Evolutionary conservation across 1,140 invertebrate species (phyloP).

Genomic region (Formica exsecta): DNA sequence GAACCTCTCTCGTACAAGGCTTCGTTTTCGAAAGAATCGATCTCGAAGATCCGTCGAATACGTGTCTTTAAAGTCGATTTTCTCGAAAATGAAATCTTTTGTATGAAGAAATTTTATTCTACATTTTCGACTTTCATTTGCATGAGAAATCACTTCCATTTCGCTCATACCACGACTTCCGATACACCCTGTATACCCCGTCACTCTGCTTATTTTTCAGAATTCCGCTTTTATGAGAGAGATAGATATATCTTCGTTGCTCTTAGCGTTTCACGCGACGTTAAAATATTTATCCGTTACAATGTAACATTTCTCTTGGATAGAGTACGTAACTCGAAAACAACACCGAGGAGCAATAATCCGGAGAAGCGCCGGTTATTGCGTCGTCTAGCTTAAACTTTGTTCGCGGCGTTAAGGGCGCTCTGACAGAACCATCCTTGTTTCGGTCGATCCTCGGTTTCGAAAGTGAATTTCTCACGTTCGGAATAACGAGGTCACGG

Average conservation of each 20-base stretch:
- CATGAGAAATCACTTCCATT: too few relatives aligned
- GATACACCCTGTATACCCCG: not conserved
- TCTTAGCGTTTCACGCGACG: not conserved
- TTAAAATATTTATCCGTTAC: not conserved
- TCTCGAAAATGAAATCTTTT: too few relatives aligned
- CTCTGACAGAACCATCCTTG: not conserved
- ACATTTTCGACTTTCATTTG: too few relatives aligned
- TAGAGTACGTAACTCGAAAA: not conserved
- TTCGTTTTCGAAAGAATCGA: too few relatives aligned
- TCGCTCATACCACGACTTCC: too few relatives aligned
- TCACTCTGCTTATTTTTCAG: not conserved
- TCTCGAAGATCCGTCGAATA: too few relatives aligned
- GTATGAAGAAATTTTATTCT: too few relatives aligned
- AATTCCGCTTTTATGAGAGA: not conserved
- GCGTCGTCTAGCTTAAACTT: not conserved
- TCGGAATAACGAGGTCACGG: conserved; percentile 32
- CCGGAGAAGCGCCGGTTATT: not conserved
- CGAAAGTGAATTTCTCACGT: conserved; percentile 44
- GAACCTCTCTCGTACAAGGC: too few relatives aligned
- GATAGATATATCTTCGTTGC: not conserved
- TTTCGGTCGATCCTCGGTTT: not conserved
- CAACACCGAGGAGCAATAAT: not conserved
- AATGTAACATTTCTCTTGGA: not conserved
- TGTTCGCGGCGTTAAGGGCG: not conserved
- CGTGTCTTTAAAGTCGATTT: too few relatives aligned